Percentiles rank a stretch among this genome's conserved stretches.
phyloP scores from a whole-genome alignment of 1,140 invertebrate species.

The Radopholus similis region DNA sequence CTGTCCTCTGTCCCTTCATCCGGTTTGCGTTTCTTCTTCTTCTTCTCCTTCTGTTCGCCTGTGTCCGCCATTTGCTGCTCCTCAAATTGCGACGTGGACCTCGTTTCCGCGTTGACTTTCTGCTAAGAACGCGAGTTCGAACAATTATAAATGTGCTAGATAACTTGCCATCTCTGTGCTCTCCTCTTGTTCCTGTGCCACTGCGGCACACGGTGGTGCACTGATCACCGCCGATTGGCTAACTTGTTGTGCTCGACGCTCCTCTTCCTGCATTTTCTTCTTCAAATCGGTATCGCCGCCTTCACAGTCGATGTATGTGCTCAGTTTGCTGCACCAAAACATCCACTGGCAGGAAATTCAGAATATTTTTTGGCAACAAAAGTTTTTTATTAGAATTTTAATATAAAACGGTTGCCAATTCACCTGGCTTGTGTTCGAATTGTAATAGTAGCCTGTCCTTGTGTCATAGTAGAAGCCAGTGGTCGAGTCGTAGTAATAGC shows the following conservation, averaged over 20 bases:
- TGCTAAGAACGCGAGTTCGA: neutral
- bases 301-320: conserved; percentile 68
- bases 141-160: too few relatives aligned
- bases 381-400: neutral
- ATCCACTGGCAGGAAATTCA: conserved; percentile 75
- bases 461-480: conserved; percentile 82
- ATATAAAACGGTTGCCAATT: neutral
- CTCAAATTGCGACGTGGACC: neutral
- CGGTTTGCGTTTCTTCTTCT: neutral
- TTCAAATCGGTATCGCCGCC: conserved; percentile 45
- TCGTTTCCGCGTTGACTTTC: neutral
- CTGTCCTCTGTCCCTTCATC: neutral
- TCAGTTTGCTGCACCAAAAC: conserved; percentile 83
- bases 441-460: conserved; percentile 67
- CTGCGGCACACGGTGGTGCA: neutral
- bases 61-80: neutral
- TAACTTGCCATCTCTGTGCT: neutral
- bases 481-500: conserved; percentile 89
- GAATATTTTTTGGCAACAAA: too few relatives aligned
- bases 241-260: conserved; percentile 5
- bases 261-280: conserved; percentile 44
- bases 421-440: conserved; percentile 71
- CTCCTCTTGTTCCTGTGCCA: neutral
- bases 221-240: conserved; percentile 19
- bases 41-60: neutral